phyloP scores from a whole-genome alignment of 2,888 invertebrate species.

The Orthosia cruda region DNA sequence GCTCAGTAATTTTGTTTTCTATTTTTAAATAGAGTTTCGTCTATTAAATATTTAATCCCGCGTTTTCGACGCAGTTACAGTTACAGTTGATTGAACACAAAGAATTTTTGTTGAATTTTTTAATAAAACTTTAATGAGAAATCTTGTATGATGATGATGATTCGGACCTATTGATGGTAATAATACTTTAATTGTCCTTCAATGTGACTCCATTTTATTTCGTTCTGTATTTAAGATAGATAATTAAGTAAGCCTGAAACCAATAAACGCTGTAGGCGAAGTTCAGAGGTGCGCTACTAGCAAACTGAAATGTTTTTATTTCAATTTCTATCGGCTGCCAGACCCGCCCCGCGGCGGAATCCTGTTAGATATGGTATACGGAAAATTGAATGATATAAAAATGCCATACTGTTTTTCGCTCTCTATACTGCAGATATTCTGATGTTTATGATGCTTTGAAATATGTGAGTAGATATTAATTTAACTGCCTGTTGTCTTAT shows the following conservation, averaged over 20 bases:
- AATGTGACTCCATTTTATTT: neutral
- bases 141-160: too few species aligned
- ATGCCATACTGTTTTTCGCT: constrained; percentile 15
- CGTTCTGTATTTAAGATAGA: neutral
- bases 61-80: neutral
- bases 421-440: neutral
- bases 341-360: constrained; percentile 17
- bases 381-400: constrained; percentile 43
- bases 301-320: constrained; percentile 34
- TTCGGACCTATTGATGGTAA: too few species aligned
- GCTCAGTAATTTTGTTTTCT: constrained; percentile 21
- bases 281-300: neutral
- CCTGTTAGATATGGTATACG: constrained; percentile 37
- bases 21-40: constrained; percentile 16
- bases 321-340: constrained; percentile 23
- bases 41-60: neutral
- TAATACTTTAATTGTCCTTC: too few species aligned
- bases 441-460: neutral
- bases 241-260: constrained; percentile 9
- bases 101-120: too few species aligned
- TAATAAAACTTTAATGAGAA: too few species aligned
- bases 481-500: neutral
- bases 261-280: constrained; percentile 6
- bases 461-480: neutral
- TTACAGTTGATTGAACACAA: too few species aligned